Conservation (phyloP, 2,888 invertebrate species). For the Crossocerus cetratus region DNA sequence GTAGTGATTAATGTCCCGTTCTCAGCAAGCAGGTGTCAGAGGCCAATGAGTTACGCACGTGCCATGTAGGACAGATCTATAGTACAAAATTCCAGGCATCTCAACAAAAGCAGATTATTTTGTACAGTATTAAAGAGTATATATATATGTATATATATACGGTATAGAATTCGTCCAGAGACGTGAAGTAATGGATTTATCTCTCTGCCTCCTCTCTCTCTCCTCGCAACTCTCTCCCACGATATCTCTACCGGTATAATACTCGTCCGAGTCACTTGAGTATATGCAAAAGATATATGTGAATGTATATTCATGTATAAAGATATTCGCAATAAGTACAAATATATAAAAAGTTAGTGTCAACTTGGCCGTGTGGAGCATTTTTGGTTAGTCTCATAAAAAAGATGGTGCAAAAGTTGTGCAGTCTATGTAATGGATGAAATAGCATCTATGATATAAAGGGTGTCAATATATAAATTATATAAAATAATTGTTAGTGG, state of each 20-base stretch:
- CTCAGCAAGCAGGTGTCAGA: constrained; percentile 74
- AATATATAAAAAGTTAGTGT: constrained; percentile 71
- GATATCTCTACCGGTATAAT: constrained; percentile 30
- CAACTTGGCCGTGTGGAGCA: constrained; percentile 77
- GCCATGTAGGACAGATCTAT: constrained; percentile 68
- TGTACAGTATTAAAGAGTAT: constrained; percentile 57
- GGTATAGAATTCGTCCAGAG: background rate
- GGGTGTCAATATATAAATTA: constrained; percentile 55
- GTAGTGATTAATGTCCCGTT: constrained; percentile 71
- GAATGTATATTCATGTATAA: constrained; percentile 14
- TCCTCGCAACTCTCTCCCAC: background rate
- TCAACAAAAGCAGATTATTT: constrained; percentile 67
- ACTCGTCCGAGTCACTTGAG: constrained; percentile 4
- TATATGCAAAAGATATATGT: constrained; percentile 2
- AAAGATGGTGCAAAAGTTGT: constrained; percentile 67
- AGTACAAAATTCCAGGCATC: constrained; percentile 72
- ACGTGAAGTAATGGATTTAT: constrained; percentile 12
- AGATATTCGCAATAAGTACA: constrained; percentile 38
- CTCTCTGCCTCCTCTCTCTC: too few species aligned
- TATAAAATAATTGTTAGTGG: constrained; percentile 68
- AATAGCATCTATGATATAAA: constrained; percentile 65
- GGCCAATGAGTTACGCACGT: constrained; percentile 72
- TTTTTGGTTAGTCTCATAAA: constrained; percentile 73
- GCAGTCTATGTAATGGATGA: constrained; percentile 71
- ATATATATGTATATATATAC: constrained; percentile 26